Evolutionary conservation across 2,888 invertebrate genomes (phyloP).

Genomic region (Ernsta delagoae): DNA sequence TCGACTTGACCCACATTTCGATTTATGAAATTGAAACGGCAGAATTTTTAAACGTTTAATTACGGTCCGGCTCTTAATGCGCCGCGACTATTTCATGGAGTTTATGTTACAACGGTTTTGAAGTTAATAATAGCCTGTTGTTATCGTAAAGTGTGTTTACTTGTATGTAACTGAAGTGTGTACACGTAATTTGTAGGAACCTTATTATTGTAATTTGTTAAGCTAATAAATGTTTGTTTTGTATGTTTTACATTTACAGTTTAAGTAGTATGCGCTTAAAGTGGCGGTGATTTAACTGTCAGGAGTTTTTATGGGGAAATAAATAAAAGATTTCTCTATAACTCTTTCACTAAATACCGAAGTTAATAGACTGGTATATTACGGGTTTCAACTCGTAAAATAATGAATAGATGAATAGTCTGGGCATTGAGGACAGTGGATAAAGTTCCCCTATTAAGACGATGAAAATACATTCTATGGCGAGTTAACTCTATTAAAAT

Average conservation of each 20-base stretch:
- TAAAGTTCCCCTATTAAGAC: too few relatives aligned
- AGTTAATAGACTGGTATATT: too few relatives aligned
- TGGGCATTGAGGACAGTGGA: too few relatives aligned
- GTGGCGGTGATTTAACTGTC: neutral
- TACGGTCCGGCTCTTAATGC: constrained; percentile 48
- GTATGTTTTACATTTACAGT: neutral
- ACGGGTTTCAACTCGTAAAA: too few relatives aligned
- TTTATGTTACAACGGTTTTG: constrained; percentile 9
- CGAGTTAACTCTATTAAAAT: neutral
- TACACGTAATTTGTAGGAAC: neutral
- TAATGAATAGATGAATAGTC: too few relatives aligned
- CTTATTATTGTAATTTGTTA: neutral
- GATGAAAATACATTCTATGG: too few relatives aligned
- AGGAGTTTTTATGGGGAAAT: neutral
- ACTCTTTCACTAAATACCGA: neutral
- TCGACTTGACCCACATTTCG: constrained; percentile 54
- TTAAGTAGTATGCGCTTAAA: neutral
- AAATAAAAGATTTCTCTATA: neutral
- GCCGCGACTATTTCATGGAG: neutral
- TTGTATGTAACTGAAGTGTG: neutral
- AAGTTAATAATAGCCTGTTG: constrained; percentile 18
- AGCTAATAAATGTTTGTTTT: neutral
- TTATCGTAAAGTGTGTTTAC: constrained; percentile 15
- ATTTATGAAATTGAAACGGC: constrained; percentile 49
- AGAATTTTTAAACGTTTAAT: constrained; percentile 50